phyloP scores from a whole-genome alignment of 2,888 invertebrate genomes.

The Exephanes ischioxanthus region DNA sequence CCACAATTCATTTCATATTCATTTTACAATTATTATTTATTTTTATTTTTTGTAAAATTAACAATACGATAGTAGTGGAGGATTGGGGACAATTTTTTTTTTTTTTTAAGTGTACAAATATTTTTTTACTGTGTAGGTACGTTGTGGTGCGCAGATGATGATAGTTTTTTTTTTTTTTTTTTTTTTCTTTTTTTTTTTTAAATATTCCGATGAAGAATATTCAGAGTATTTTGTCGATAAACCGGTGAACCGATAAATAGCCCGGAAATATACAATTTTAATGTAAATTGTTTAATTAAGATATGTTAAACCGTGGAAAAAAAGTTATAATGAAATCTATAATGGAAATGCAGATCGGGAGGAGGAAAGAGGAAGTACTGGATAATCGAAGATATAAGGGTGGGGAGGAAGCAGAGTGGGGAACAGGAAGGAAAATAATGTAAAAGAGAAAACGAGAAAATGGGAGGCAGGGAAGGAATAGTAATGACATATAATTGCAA shows the following conservation, averaged over 20 bases:
- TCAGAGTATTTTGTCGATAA: not conserved
- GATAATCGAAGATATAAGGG: slow-evolving; percentile 42
- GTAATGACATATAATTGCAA: slow-evolving; percentile 15
- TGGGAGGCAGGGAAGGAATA: slow-evolving; percentile 9
- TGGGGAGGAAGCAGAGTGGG: not conserved
- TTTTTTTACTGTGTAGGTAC: too few relatives aligned
- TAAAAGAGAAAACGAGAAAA: slow-evolving; percentile 6
- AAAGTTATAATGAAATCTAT: slow-evolving; percentile 67
- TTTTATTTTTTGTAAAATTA: not conserved
- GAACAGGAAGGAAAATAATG: not conserved
- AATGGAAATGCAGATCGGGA: slow-evolving; percentile 49
- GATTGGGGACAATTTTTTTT: not conserved
- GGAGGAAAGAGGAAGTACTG: slow-evolving; percentile 40
- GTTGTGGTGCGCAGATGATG: too few relatives aligned
- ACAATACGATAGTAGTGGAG: not conserved
- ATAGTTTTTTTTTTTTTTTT: not conserved
- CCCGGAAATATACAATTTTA: slow-evolving; percentile 42
- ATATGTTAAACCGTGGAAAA: slow-evolving; percentile 60
- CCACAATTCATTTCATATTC: not conserved
- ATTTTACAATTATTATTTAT: not conserved
- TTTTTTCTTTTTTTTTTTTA: not conserved
- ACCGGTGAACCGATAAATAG: slow-evolving; percentile 40
- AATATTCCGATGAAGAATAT: not conserved
- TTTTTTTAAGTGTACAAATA: too few relatives aligned
- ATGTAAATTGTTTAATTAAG: slow-evolving; percentile 64